A percentile compares a stretch with the other conserved stretches of the same genome.
phyloP scores from a whole-genome alignment of 2,797 vertebrate genomes.

The Pipistrellus pygmaeus region DNA sequence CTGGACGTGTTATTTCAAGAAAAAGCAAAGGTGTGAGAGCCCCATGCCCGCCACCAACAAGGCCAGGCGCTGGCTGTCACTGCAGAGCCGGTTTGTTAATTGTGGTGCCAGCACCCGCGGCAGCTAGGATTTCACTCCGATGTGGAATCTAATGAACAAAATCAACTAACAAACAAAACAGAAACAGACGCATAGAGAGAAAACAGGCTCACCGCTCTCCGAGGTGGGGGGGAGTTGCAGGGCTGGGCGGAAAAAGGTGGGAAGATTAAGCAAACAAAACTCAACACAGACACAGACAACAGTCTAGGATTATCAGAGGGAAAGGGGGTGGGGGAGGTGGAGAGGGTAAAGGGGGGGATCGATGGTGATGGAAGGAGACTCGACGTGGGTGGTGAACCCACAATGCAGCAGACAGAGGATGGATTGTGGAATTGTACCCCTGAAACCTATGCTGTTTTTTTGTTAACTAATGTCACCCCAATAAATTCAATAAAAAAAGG shows the following conservation, averaged over 20 bases:
- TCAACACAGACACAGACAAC: no score
- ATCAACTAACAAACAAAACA: neutral
- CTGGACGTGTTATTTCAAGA: neutral
- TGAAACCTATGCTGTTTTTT: neutral
- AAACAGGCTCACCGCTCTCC: neutral
- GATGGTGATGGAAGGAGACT: neutral
- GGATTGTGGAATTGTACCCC: neutral
- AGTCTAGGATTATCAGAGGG: neutral
- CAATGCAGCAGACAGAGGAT: neutral
- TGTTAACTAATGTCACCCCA: neutral
- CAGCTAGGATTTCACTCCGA: neutral
- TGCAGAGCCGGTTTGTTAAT: neutral
- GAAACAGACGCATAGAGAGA: neutral
- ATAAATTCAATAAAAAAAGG: neutral
- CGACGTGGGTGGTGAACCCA: neutral
- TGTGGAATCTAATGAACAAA: neutral
- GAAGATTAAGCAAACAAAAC: neutral
- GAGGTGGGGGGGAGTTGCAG: neutral
- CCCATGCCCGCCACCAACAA: neutral
- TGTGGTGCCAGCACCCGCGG: neutral
- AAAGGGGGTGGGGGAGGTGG: neutral
- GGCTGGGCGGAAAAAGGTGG: neutral
- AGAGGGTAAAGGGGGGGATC: neutral
- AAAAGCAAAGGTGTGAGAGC: neutral
- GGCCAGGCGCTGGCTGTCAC: neutral